Conservation (phyloP, 2,113 vertebrate genomes). For the Planiliza haematocheilus region DNA sequence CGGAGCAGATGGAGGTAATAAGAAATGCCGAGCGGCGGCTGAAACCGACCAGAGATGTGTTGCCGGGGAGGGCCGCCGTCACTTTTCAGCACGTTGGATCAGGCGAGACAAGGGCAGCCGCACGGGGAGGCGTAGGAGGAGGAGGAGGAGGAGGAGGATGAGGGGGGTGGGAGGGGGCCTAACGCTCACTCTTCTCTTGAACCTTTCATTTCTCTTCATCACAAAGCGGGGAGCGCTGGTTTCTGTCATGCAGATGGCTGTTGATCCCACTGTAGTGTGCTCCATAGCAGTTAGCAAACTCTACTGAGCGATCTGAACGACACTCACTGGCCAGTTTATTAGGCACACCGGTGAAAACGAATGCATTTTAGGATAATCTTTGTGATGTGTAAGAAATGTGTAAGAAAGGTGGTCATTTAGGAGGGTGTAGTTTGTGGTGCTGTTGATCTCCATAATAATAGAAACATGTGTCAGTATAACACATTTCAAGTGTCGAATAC, state of each 20-base stretch:
- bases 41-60: slow-evolving; percentile 72
- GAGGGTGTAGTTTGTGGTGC: too few species aligned
- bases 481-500: too few species aligned
- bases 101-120: slow-evolving; percentile 75
- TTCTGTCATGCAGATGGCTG: slow-evolving; percentile 57
- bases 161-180: slow-evolving; percentile 38
- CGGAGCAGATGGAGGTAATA: slow-evolving; percentile 67
- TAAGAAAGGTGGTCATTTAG: too few species aligned
- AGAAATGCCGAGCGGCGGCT: slow-evolving; percentile 64
- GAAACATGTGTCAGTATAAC: too few species aligned
- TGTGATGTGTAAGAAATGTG: too few species aligned
- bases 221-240: slow-evolving; percentile 44
- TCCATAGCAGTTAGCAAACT: slow-evolving; percentile 7
- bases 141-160: too few species aligned
- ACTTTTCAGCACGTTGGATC: slow-evolving; percentile 74
- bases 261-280: slow-evolving; percentile 33
- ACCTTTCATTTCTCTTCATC: slow-evolving; percentile 72
- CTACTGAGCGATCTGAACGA: too few species aligned
- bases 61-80: slow-evolving; percentile 63
- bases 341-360: too few species aligned
- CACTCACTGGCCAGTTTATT: too few species aligned
- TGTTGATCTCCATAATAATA: too few species aligned
- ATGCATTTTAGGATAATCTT: too few species aligned
- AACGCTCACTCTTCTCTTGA: slow-evolving; percentile 55
- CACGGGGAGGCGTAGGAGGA: slow-evolving; percentile 44